These are phyloP conservation scores for Pygmarrhopalites habei DNA, from an alignment of 1,140 invertebrate species.

Conservation along the genomic window DNA sequence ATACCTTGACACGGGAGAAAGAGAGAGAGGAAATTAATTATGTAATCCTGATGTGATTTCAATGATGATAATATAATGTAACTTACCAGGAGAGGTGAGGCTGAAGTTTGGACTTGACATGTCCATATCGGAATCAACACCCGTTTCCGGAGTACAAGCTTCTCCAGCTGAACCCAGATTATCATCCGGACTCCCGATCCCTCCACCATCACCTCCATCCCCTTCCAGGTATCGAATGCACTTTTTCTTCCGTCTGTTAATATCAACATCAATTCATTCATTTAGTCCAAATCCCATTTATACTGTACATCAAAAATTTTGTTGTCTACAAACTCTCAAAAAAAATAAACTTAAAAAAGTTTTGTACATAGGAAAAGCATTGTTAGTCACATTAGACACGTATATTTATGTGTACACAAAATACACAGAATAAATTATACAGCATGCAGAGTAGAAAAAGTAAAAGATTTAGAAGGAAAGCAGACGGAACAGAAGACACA, in stretches of 20 bases:
- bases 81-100: constrained; percentile 40
- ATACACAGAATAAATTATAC: too few species aligned
- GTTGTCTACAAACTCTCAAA: not conserved
- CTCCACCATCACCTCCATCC: constrained; percentile 50
- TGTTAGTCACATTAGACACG: too few species aligned
- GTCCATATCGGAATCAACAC: constrained; percentile 49
- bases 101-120: constrained; percentile 51
- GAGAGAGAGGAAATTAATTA: not conserved
- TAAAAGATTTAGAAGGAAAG: too few species aligned
- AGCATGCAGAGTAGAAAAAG: too few species aligned
- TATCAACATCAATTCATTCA: too few species aligned
- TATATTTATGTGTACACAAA: too few species aligned
- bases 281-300: too few species aligned
- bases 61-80: too few species aligned
- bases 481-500: too few species aligned
- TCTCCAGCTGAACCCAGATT: constrained; percentile 67
- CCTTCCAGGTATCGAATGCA: constrained; percentile 87
- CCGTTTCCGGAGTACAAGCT: constrained; percentile 51
- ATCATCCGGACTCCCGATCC: constrained; percentile 45
- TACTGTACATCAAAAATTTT: constrained; percentile 35
- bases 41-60: not conserved
- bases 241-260: constrained; percentile 96
- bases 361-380: too few species aligned
- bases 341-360: too few species aligned
- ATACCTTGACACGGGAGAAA: constrained; percentile 28